Percentiles rank a stretch among this genome's conserved stretches.
These are phyloP conservation scores for Pitta sordida DNA, from an alignment of 2,113 vertebrate genomes.

Conservation along the genomic window DNA sequence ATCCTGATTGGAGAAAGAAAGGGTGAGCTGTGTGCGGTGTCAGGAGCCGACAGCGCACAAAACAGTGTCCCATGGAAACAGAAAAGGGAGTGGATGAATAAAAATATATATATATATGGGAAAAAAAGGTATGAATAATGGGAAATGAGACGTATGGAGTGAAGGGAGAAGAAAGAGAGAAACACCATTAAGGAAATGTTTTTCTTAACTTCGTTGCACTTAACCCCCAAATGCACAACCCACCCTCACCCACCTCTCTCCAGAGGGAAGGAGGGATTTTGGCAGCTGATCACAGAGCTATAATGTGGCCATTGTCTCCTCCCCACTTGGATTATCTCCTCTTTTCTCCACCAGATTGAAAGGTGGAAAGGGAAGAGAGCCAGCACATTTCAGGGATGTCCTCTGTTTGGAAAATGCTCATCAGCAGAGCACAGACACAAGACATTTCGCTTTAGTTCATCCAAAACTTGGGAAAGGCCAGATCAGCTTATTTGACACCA, in stretches of 20 bases:
- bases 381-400: neutral
- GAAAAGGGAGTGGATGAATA: constrained; percentile 4
- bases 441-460: accelerated
- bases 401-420: neutral
- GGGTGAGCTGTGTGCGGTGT: constrained; percentile 73
- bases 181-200: constrained; percentile 64
- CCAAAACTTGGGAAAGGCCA: neutral
- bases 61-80: constrained; percentile 60
- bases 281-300: neutral
- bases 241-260: neutral
- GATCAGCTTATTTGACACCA: neutral
- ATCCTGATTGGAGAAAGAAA: constrained; percentile 85
- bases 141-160: constrained; percentile 57
- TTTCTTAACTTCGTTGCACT: neutral
- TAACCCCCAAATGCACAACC: neutral
- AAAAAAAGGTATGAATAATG: constrained; percentile 46
- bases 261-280: neutral
- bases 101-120: neutral
- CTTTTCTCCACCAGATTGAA: neutral
- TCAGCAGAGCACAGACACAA: neutral
- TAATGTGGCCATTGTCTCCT: neutral
- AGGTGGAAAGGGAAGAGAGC: neutral
- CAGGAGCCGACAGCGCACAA: constrained; percentile 53
- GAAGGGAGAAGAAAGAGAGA: constrained; percentile 70
- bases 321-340: neutral